phyloP scores from a whole-genome alignment of 2,113 vertebrate genomes.

The Fregata magnificens region DNA sequence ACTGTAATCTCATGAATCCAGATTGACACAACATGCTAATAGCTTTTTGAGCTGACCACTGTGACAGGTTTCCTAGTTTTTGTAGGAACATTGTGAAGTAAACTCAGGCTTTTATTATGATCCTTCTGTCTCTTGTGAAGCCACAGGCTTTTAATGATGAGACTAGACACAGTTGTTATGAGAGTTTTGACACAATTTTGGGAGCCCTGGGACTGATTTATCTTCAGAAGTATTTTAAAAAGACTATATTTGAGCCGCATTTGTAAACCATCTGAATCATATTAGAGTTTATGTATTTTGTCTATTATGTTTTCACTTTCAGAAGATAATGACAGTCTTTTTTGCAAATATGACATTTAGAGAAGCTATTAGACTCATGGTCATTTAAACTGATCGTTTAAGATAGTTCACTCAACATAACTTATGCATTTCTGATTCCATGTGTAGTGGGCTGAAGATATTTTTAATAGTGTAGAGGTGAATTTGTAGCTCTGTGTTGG shows the following conservation, averaged over 20 bases:
- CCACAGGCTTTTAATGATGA: not conserved
- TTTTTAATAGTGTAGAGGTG: not conserved
- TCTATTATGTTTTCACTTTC: not conserved
- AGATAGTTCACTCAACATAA: not conserved
- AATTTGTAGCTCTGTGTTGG: not conserved
- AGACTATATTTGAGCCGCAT: not conserved
- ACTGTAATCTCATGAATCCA: not conserved
- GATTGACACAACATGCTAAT: not conserved
- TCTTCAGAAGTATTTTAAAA: not conserved
- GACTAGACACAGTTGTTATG: not conserved
- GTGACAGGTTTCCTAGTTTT: not conserved
- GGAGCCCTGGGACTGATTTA: not conserved
- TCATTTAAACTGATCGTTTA: not conserved
- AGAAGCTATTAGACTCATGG: not conserved
- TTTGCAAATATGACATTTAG: not conserved
- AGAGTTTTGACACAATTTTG: not conserved
- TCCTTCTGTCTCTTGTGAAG: not conserved
- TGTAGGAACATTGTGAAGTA: not conserved
- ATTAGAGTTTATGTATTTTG: not conserved
- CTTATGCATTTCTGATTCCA: not conserved
- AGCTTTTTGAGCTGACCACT: not conserved
- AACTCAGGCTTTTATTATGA: not conserved
- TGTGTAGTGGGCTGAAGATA: not conserved
- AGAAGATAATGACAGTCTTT: not conserved
- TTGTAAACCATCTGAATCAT: not conserved